A percentile compares a stretch with the other conserved stretches of the same genome.
Evolutionary conservation across 2,888 invertebrate species (phyloP).

Genomic region (Suillia variegata): DNA sequence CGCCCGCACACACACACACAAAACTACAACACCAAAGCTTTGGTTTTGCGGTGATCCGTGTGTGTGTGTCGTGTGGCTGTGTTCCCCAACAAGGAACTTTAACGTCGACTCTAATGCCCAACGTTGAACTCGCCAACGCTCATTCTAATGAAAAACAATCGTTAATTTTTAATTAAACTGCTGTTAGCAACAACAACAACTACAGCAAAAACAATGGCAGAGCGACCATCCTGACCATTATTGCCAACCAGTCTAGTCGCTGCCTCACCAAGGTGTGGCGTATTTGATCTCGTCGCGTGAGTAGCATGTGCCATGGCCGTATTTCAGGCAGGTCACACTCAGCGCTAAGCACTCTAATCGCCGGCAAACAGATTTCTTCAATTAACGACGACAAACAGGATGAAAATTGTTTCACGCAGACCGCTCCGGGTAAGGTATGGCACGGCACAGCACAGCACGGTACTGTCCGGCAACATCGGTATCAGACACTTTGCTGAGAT

Average conservation of each 20-base stretch:
- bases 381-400: slow-evolving; percentile 24
- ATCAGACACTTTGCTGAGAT: too few species aligned
- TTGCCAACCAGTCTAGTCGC: too few species aligned
- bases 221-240: not conserved
- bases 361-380: slow-evolving; percentile 28
- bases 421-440: not conserved
- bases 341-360: slow-evolving; percentile 20
- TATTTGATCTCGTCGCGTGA: slow-evolving; percentile 1
- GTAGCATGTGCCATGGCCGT: not conserved
- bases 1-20: not conserved
- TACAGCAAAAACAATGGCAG: slow-evolving; percentile 10
- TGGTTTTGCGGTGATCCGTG: too few species aligned
- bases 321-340: not conserved
- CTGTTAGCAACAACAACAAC: slow-evolving; percentile 18
- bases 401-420: not conserved
- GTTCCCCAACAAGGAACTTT: not conserved
- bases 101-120: not conserved
- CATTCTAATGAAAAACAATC: slow-evolving; percentile 10
- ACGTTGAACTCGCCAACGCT: not conserved
- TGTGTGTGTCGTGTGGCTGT: too few species aligned
- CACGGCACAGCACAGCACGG: too few species aligned
- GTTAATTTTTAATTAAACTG: slow-evolving; percentile 29
- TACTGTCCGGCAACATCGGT: too few species aligned
- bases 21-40: not conserved
- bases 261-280: too few species aligned